Evolutionary conservation across 2,797 vertebrate genomes (phyloP).

Genomic region (Picus viridis): DNA sequence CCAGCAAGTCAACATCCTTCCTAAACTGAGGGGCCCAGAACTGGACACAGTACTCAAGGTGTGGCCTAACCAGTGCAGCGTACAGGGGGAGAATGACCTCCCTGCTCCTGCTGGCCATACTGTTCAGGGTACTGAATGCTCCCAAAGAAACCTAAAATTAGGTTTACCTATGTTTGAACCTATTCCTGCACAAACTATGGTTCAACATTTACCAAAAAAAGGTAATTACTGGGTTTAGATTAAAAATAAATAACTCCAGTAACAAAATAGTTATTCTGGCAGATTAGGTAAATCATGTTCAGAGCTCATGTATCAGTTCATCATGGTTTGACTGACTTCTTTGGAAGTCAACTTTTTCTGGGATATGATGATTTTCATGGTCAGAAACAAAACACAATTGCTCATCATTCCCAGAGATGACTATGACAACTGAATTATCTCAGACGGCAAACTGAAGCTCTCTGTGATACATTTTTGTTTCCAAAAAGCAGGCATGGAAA

Average conservation of each 20-base stretch:
- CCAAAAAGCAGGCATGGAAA: slow-evolving; percentile 42
- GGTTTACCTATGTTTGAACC: not conserved
- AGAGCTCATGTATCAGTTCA: not conserved
- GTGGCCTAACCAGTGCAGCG: too few relatives aligned
- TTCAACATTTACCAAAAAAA: not conserved
- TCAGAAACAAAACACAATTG: not conserved
- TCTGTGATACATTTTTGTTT: slow-evolving; percentile 18
- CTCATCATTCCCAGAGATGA: not conserved
- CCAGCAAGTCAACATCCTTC: too few relatives aligned
- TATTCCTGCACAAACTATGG: not conserved
- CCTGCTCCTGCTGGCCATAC: too few relatives aligned
- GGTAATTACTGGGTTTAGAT: not conserved
- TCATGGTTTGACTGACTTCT: not conserved
- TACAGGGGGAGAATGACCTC: too few relatives aligned
- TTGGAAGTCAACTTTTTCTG: not conserved
- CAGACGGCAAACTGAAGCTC: slow-evolving; percentile 9
- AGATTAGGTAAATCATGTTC: not conserved
- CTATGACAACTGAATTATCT: not conserved
- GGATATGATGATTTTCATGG: not conserved
- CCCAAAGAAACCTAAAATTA: not conserved
- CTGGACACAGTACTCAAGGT: too few relatives aligned
- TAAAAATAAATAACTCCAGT: not conserved
- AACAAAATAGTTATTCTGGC: not conserved
- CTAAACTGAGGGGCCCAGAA: too few relatives aligned
- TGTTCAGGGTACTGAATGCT: not conserved